These are phyloP conservation scores for Coptodon bakossiorum DNA, from an alignment of 2,113 vertebrate genomes.

Conservation along the genomic window DNA sequence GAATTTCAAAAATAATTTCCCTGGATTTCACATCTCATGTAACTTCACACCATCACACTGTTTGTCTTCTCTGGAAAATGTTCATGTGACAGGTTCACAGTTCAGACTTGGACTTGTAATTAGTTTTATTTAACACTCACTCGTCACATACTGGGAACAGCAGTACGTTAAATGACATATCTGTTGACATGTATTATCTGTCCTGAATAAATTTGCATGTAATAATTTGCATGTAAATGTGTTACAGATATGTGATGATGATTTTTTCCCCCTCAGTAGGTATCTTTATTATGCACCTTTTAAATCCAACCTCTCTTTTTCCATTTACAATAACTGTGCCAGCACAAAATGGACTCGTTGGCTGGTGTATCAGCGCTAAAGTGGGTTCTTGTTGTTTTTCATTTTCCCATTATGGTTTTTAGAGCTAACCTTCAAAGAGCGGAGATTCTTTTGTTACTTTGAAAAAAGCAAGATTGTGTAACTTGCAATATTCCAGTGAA, in stretches of 20 bases:
- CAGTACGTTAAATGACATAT: not conserved
- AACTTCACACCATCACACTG: not conserved
- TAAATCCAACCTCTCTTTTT: not conserved
- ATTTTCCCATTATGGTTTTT: not conserved
- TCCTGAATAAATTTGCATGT: not conserved
- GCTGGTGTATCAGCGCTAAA: not conserved
- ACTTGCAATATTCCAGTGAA: not conserved
- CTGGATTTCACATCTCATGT: not conserved
- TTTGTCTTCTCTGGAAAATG: not conserved
- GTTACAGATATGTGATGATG: not conserved
- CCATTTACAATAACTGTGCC: not conserved
- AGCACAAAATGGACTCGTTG: conserved; percentile 10
- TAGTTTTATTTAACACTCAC: not conserved
- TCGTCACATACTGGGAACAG: not conserved
- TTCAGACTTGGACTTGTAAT: not conserved
- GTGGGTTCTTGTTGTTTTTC: not conserved
- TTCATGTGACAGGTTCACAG: not conserved
- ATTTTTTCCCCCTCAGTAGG: not conserved
- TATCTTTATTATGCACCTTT: not conserved
- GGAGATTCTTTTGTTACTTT: not conserved
- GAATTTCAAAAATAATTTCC: not conserved
- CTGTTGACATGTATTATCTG: not conserved
- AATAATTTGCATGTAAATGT: not conserved
- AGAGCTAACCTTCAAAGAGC: not conserved
- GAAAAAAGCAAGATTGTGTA: not conserved